Conservation (phyloP, 1,140 invertebrate genomes). For the Uloborus diversus region DNA sequence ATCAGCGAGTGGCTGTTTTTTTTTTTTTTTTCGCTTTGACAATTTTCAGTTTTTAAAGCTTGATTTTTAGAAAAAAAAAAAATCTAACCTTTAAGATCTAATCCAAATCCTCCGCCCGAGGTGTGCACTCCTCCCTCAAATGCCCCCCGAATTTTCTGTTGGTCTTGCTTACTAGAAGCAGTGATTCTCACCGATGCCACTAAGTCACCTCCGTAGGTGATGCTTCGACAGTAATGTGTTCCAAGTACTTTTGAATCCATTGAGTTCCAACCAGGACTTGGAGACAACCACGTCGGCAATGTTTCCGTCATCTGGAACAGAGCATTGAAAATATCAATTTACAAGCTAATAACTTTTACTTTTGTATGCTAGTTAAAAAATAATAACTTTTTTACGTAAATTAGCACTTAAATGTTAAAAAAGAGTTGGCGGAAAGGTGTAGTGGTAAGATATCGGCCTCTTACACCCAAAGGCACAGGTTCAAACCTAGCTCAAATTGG, state of each 20-base stretch:
- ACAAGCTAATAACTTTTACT: neutral
- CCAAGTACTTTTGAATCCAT: neutral
- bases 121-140: conserved; percentile 31
- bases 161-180: conserved; percentile 3
- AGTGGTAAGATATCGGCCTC: no score
- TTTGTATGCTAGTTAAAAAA: neutral
- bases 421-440: no score
- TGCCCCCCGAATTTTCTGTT: conserved; percentile 38
- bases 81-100: conserved; percentile 36
- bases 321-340: neutral
- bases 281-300: conserved; percentile 14
- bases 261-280: conserved; percentile 10
- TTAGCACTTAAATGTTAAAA: no score
- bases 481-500: no score
- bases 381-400: neutral
- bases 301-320: conserved; percentile 40
- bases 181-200: conserved; percentile 41
- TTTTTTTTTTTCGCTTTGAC: no score
- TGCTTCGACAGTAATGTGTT: conserved; percentile 45
- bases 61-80: no score
- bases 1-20: no score
- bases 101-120: conserved; percentile 3
- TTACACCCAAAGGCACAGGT: no score
- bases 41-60: no score
- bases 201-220: conserved; percentile 52